Base-by-base conservation (phyloP, 1,140 invertebrate species). In the Drosophila pseudoananassae region DNA sequence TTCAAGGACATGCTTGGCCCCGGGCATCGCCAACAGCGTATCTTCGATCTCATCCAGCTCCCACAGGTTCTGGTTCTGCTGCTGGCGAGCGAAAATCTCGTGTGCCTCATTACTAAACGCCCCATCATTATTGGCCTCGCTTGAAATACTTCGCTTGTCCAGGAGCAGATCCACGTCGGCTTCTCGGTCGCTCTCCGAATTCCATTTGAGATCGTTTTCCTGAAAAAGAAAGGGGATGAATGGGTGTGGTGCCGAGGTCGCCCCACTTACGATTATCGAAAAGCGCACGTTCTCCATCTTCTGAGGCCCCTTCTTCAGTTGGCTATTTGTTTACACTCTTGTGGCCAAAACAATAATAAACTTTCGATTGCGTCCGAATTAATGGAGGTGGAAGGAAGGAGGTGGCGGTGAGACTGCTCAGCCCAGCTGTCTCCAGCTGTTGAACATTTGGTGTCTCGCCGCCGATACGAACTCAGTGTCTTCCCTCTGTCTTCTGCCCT, bases 81-180 rank as follows among this genome's bases (percentile, higher is more conserved):
- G 82, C 23, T 92, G 66, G n/a, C 73, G 61, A 38, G 84, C 57
- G 25, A 84, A 69, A 36, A 87, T 83, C 72, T 88, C 87, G 69
- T 92, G 70, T 15, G 90, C 72, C 84, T 92, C 82, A 53, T 90
- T 76, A 50, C 85, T 92, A 7, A 91, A 85, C 12, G 92, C 72
- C 55, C 92, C 64, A 75, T 92, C 69, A 54, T 92, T 63, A 58
- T 88, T 83, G 78, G 90, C 78, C 91, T 93, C 93, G 64, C 93
- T 93, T 7, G 93, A 93, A 46, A 93, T 93, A 73, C 92, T 93
- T 38, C 90, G 85, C 54, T 83, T 90, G 50, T 91, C 88, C 60
- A 76, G 81, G 29, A 91, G 71, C 61, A 90, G 38, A 20, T 90
- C 90, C 59, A 53, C 71, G 9, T 85, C 81, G 20, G 77, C 82